Percentiles rank a stretch among this genome's conserved stretches.
These are phyloP conservation scores for Furnarius figulus DNA, from an alignment of 2,113 vertebrate species.

Conservation along the genomic window DNA sequence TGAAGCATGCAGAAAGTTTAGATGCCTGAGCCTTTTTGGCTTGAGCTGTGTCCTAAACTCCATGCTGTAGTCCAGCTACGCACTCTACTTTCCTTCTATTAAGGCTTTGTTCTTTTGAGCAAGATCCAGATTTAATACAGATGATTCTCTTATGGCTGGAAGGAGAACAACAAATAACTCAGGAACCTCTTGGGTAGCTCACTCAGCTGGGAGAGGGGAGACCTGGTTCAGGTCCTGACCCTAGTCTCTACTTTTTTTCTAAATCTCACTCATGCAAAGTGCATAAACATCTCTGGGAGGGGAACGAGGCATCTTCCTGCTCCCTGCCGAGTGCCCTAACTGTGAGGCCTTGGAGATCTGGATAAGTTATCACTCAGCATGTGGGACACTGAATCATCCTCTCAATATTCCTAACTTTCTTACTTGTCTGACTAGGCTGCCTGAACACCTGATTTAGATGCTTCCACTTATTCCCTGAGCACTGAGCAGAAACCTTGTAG, in stretches of 20 bases:
- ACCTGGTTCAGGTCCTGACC: not conserved
- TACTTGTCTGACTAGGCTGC: not conserved
- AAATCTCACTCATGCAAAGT: not conserved
- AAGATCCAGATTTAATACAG: not conserved
- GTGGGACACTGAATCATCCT: not conserved
- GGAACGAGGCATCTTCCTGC: not conserved
- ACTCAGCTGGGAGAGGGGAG: not conserved
- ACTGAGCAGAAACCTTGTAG: not conserved
- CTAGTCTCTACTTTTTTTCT: not conserved
- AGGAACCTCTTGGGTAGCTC: not conserved
- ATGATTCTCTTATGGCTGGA: not conserved
- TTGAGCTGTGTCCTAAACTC: not conserved
- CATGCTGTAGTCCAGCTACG: not conserved
- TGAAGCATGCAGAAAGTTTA: not conserved
- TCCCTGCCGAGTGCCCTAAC: not conserved
- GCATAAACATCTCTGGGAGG: not conserved
- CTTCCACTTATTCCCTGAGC: not conserved
- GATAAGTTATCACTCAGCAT: not conserved
- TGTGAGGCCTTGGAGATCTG: not conserved
- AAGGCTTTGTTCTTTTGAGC: not conserved
- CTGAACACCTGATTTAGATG: not conserved
- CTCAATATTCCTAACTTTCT: not conserved
- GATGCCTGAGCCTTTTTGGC: not conserved
- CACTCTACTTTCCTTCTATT: not conserved
- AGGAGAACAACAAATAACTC: not conserved